These are phyloP conservation scores for Mionectes olivaceus DNA, from an alignment of 2,797 vertebrate species.

Conservation along the genomic window DNA sequence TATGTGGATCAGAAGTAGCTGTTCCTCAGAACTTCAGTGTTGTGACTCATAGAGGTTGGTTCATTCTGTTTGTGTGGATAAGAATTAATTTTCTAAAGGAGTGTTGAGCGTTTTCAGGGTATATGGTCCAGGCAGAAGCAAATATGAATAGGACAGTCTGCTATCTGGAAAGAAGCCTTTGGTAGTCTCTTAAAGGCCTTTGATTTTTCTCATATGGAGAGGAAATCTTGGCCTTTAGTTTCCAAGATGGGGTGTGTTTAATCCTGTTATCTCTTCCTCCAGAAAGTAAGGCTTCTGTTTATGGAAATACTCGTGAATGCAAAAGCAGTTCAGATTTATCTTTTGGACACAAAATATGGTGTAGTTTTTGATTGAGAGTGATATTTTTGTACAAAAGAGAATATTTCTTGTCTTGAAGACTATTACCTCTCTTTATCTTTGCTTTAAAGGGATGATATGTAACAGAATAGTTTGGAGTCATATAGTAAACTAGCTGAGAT, in stretches of 20 bases:
- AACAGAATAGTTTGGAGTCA: background rate
- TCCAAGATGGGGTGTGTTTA: background rate
- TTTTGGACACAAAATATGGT: background rate
- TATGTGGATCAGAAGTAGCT: background rate
- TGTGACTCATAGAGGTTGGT: fast-evolving
- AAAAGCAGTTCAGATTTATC: background rate
- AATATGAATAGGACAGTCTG: background rate
- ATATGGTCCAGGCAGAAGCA: background rate
- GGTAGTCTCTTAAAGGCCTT: background rate
- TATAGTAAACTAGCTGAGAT: background rate
- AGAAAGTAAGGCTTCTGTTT: background rate
- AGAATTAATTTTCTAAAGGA: background rate
- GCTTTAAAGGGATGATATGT: background rate
- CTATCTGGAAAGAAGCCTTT: background rate
- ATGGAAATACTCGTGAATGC: background rate
- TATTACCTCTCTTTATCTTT: background rate
- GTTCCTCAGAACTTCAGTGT: background rate
- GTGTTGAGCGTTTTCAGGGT: fast-evolving
- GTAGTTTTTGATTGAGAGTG: background rate
- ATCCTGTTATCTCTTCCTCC: background rate
- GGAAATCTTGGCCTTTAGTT: background rate
- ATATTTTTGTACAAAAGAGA: background rate
- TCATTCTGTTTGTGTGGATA: background rate
- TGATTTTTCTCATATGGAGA: background rate
- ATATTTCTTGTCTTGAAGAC: background rate